phyloP scores from a whole-genome alignment of 2,888 invertebrate genomes.

The Archaeoteleia sp. region DNA sequence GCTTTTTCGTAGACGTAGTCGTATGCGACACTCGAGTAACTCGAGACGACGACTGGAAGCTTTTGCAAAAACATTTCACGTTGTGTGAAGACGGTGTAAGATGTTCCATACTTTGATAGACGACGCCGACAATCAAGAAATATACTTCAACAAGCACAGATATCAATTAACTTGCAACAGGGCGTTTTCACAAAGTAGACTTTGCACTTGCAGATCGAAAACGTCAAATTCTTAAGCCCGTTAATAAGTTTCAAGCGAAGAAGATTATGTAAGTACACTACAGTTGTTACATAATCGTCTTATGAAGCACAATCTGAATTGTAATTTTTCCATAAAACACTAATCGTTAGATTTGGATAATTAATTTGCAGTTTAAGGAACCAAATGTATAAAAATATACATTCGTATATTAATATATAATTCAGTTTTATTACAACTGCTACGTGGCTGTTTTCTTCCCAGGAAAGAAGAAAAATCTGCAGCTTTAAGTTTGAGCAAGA shows the following conservation, averaged over 20 bases:
- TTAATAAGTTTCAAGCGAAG: constrained; percentile 35
- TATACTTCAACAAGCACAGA: constrained; percentile 60
- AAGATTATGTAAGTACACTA: too few species aligned
- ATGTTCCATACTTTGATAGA: constrained; percentile 28
- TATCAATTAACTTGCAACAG: constrained; percentile 59
- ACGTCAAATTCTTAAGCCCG: constrained; percentile 17
- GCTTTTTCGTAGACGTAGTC: constrained; percentile 39
- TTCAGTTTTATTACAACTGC: too few species aligned
- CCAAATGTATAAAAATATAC: too few species aligned
- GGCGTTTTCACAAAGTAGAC: constrained; percentile 24
- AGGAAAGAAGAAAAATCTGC: too few species aligned
- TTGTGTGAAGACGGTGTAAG: constrained; percentile 15
- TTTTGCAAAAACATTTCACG: constrained; percentile 31
- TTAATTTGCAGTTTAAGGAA: too few species aligned
- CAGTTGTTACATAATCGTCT: constrained; percentile 20
- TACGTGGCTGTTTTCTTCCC: too few species aligned
- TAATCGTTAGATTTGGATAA: too few species aligned
- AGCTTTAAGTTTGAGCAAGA: too few species aligned
- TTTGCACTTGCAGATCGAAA: constrained; percentile 20
- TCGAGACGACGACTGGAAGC: constrained; percentile 19
- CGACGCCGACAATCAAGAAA: constrained; percentile 49
- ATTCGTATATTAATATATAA: too few species aligned
- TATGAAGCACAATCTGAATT: too few species aligned
- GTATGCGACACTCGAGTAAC: constrained; percentile 18
- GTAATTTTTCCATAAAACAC: too few species aligned